A percentile compares a stretch with the other conserved stretches of the same genome.
Evolutionary conservation across 2,113 vertebrate genomes (phyloP).

Genomic region (Pogona vitticeps): DNA sequence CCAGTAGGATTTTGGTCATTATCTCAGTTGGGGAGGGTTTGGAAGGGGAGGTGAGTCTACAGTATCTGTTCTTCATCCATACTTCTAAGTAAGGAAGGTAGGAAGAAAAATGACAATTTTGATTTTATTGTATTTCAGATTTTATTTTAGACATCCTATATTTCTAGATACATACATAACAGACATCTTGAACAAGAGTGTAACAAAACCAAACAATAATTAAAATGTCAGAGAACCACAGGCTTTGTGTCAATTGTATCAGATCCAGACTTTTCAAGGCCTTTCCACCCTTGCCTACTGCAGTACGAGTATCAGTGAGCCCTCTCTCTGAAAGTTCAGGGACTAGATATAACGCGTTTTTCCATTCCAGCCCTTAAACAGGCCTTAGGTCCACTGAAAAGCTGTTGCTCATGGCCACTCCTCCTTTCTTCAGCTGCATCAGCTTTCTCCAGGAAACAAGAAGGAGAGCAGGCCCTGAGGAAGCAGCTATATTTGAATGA

Average conservation of each 20-base stretch:
- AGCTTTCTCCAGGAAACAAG: neutral
- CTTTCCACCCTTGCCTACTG: neutral
- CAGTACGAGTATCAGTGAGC: neutral
- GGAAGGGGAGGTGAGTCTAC: neutral
- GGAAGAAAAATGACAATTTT: neutral
- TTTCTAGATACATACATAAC: slow-evolving; percentile 28
- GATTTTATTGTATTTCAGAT: slow-evolving; percentile 33
- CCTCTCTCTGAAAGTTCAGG: neutral
- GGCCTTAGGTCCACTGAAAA: neutral
- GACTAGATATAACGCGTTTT: neutral
- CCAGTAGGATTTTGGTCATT: too few relatives aligned
- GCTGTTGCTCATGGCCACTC: neutral
- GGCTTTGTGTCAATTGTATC: neutral
- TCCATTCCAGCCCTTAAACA: neutral
- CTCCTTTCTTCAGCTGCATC: neutral
- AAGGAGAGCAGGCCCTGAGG: neutral
- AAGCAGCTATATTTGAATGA: neutral
- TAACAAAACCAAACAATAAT: slow-evolving; percentile 52
- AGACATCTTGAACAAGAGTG: slow-evolving; percentile 54
- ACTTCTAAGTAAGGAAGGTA: neutral
- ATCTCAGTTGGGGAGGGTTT: neutral
- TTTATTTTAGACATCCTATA: slow-evolving; percentile 27
- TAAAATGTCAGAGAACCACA: slow-evolving; percentile 21
- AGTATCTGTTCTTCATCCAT: slow-evolving; percentile 6
- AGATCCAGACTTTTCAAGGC: neutral